Percentiles rank a stretch among this genome's conserved stretches.
These are phyloP conservation scores for Raillietiella orientalis DNA, from an alignment of 2,888 invertebrate genomes.

Conservation along the genomic window DNA sequence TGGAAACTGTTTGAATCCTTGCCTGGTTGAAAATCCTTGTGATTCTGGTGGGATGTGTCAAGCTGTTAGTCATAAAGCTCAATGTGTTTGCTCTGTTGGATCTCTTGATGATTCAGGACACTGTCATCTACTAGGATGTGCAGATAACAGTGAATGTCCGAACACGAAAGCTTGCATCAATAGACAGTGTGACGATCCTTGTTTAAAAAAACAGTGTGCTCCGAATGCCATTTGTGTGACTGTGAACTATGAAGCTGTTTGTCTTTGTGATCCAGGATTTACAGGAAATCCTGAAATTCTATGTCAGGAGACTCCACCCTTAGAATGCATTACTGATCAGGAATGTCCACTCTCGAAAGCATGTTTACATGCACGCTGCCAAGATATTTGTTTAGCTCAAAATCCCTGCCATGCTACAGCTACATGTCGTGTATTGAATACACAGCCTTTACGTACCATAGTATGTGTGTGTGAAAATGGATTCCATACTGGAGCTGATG, in stretches of 20 bases:
- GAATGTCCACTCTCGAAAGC: conserved; percentile 21
- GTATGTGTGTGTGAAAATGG: conserved; percentile 9
- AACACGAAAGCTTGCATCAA: conserved; percentile 50
- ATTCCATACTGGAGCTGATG: conserved; percentile 7
- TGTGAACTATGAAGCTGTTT: conserved; percentile 47
- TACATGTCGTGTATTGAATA: conserved; percentile 14
- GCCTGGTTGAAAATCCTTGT: conserved; percentile 39
- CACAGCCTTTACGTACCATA: conserved; percentile 9
- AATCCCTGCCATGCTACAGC: conserved; percentile 14
- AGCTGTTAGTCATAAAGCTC: conserved; percentile 17
- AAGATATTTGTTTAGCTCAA: conserved; percentile 9
- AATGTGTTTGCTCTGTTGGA: conserved; percentile 47
- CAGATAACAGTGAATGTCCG: conserved; percentile 59
- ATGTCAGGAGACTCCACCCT: conserved; percentile 17
- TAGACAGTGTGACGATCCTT: conserved; percentile 53
- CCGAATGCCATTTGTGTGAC: conserved; percentile 38
- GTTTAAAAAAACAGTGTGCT: conserved; percentile 37
- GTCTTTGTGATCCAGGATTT: conserved; percentile 41
- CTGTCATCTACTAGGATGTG: conserved; percentile 56
- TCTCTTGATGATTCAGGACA: conserved; percentile 14
- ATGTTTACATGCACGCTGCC: conserved; percentile 9
- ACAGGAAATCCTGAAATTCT: conserved; percentile 17
- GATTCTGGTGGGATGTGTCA: conserved; percentile 23
- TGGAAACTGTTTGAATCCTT: conserved; percentile 53
- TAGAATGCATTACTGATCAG: conserved; percentile 35